Percentiles rank a stretch among this genome's conserved stretches.
Conservation (phyloP, 2,888 invertebrate genomes). For the Leistus spinibarbis region DNA sequence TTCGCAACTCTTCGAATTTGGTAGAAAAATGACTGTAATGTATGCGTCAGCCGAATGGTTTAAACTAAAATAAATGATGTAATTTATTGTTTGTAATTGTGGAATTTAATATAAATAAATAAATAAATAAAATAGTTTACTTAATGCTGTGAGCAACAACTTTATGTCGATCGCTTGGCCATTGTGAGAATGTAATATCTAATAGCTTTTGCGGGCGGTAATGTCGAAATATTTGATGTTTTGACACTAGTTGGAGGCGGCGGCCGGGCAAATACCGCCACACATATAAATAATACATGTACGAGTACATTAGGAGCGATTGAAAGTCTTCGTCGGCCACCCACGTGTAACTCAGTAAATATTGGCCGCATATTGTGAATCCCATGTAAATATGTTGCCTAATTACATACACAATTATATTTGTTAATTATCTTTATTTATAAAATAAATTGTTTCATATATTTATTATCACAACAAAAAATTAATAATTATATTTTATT, state of each 20-base stretch:
- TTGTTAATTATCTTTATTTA: too few species aligned
- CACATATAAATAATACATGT: constrained; percentile 54
- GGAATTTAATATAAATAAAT: neutral
- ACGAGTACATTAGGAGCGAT: constrained; percentile 7
- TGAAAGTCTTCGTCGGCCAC: constrained; percentile 46
- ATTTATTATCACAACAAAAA: too few species aligned
- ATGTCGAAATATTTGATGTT: constrained; percentile 55
- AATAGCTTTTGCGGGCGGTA: constrained; percentile 55
- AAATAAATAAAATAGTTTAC: constrained; percentile 55
- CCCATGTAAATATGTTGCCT: constrained; percentile 95
- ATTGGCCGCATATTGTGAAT: constrained; percentile 92
- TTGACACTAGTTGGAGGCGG: constrained; percentile 51
- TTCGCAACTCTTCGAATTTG: constrained; percentile 67
- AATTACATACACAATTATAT: too few species aligned
- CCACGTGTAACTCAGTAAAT: constrained; percentile 81
- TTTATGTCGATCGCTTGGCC: constrained; percentile 70
- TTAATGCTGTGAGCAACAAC: constrained; percentile 72
- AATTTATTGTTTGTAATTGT: too few species aligned
- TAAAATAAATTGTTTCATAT: too few species aligned
- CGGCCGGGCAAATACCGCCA: constrained; percentile 57
- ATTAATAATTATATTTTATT: too few species aligned
- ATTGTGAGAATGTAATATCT: constrained; percentile 72
- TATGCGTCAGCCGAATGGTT: constrained; percentile 61
- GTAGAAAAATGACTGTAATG: constrained; percentile 71
- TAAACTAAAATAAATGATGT: constrained; percentile 49